Conservation (phyloP, 1,140 invertebrate genomes). For the Holotrichia oblita region DNA sequence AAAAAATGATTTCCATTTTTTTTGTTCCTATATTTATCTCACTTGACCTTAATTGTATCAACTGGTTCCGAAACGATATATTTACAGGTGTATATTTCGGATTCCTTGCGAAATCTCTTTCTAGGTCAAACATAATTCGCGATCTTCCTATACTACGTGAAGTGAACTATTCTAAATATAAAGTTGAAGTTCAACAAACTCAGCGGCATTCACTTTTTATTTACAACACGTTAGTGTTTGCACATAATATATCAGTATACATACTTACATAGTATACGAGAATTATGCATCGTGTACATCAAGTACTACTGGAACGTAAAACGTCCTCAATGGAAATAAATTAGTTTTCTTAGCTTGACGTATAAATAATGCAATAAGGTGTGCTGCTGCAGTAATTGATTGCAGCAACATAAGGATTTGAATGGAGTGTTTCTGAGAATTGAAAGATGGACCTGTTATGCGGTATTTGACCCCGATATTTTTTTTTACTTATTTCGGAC, state of each 20-base stretch:
- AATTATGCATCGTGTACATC: too few relatives aligned
- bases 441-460: too few relatives aligned
- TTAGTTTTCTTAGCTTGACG: neutral
- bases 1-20: too few relatives aligned
- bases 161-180: slow-evolving; percentile 11
- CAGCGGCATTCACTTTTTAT: slow-evolving; percentile 18
- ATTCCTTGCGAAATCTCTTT: neutral
- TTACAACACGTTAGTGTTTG: neutral
- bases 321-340: neutral
- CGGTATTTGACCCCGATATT: too few relatives aligned
- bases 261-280: neutral
- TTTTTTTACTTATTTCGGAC: too few relatives aligned
- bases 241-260: neutral
- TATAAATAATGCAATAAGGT: neutral
- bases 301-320: neutral
- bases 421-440: too few relatives aligned
- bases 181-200: slow-evolving; percentile 1
- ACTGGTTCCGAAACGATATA: neutral
- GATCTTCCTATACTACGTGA: neutral
- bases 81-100: neutral
- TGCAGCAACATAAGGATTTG: neutral
- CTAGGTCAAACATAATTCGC: slow-evolving; percentile 4
- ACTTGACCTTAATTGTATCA: too few relatives aligned
- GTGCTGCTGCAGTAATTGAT: too few relatives aligned
- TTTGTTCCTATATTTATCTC: too few relatives aligned